A percentile compares a stretch with the other conserved stretches of the same genome.
phyloP scores from a whole-genome alignment of 2,797 vertebrate species.

The Hemibagrus guttatus region DNA sequence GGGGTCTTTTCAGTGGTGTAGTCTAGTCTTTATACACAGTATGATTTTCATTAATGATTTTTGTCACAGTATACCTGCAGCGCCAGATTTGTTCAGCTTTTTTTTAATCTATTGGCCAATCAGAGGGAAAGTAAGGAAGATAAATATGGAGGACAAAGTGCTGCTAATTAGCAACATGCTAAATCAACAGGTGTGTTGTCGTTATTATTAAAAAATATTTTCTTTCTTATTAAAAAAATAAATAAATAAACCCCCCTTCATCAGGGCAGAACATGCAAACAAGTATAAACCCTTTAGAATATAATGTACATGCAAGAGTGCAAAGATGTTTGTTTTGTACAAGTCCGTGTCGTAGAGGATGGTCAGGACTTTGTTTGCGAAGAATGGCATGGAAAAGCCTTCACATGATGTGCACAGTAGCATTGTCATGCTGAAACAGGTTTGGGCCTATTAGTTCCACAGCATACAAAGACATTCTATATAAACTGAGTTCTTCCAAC shows the following conservation, averaged over 20 bases:
- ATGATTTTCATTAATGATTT: neutral
- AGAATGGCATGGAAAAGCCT: too few relatives aligned
- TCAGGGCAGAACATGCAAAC: neutral
- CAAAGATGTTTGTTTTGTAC: neutral
- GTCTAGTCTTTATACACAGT: neutral
- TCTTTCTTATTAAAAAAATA: neutral
- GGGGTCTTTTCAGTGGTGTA: neutral
- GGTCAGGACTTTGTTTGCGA: too few relatives aligned
- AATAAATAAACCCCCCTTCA: neutral
- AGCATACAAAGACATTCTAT: too few relatives aligned
- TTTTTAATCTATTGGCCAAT: neutral
- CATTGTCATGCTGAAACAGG: neutral
- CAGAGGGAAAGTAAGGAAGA: neutral
- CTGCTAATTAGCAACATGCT: neutral
- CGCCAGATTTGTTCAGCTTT: too few relatives aligned
- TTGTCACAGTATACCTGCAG: neutral
- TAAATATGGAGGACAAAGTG: neutral
- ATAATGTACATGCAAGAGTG: neutral
- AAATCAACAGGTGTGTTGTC: neutral
- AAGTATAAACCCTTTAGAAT: neutral
- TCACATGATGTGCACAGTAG: neutral
- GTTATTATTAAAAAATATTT: too few relatives aligned
- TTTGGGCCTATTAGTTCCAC: neutral
- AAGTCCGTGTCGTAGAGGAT: too few relatives aligned
- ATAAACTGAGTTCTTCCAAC: neutral